Evolutionary conservation across 2,113 vertebrate genomes (phyloP).

Genomic region (Ifrita kowaldi): DNA sequence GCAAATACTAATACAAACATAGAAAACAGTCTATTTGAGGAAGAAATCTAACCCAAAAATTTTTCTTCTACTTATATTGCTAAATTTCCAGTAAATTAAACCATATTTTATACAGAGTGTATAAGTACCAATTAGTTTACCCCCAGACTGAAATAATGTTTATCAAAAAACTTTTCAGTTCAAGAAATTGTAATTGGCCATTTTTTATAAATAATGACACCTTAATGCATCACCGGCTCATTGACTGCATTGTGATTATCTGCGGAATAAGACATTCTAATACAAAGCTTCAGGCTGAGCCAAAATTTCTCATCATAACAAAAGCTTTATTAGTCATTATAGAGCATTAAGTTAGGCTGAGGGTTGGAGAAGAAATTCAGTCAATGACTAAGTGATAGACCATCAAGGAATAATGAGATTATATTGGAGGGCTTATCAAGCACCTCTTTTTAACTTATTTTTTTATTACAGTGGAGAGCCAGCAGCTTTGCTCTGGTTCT

Average conservation of each 20-base stretch:
- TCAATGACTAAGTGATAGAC: background rate
- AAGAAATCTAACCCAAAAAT: background rate
- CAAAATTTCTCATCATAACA: background rate
- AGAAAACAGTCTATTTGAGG: background rate
- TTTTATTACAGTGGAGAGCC: background rate
- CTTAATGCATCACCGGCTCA: background rate
- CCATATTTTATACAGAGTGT: background rate
- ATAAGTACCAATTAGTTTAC: background rate
- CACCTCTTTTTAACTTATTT: background rate
- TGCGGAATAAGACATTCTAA: background rate
- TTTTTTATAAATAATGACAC: background rate
- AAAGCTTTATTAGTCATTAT: background rate
- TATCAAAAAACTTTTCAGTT: background rate
- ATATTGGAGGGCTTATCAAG: background rate
- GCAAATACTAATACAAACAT: background rate
- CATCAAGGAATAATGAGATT: conserved; percentile 1
- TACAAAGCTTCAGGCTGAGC: background rate
- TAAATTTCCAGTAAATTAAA: background rate
- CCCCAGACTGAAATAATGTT: background rate
- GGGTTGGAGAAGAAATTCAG: background rate
- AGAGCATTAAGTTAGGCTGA: background rate
- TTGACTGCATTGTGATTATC: background rate
- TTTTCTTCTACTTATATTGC: background rate
- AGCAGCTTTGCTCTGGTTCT: conserved; percentile 13
- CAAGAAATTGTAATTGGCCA: background rate